Conservation (phyloP, 2,888 invertebrate species). For the Andrena marginata region DNA sequence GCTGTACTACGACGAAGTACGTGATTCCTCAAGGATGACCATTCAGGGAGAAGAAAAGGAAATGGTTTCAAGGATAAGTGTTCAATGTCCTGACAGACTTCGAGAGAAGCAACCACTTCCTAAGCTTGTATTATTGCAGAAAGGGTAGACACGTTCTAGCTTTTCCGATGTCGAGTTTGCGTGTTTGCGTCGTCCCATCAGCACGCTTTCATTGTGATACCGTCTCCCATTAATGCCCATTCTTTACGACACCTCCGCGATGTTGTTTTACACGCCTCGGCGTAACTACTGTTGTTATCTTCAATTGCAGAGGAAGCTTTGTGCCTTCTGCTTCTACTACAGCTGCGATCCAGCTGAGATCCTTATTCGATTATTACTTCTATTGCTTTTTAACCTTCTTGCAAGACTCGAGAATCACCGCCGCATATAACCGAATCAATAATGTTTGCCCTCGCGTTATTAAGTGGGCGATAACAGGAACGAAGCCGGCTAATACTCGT, state of each 20-base stretch:
- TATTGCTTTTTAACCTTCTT: background rate
- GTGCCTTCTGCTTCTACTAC: background rate
- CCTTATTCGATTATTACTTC: background rate
- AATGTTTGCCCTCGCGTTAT: no score
- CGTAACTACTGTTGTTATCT: background rate
- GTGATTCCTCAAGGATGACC: no score
- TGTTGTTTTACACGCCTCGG: background rate
- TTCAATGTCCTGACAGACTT: background rate
- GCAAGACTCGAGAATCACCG: no score
- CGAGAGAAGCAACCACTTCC: background rate
- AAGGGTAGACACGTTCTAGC: background rate
- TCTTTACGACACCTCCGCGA: background rate
- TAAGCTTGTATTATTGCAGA: background rate
- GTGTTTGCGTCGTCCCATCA: background rate
- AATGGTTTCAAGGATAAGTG: background rate
- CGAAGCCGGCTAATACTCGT: no score
- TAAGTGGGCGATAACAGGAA: no score
- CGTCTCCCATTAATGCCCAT: slow-evolving; percentile 2
- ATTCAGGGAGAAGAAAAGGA: no score
- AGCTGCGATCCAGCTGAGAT: background rate
- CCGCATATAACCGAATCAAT: no score
- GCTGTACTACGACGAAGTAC: no score
- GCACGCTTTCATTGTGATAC: background rate
- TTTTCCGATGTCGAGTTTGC: background rate
- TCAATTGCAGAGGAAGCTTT: background rate